Conservation (phyloP, 2,113 vertebrate species). For the Illadopsis cleaveri region DNA sequence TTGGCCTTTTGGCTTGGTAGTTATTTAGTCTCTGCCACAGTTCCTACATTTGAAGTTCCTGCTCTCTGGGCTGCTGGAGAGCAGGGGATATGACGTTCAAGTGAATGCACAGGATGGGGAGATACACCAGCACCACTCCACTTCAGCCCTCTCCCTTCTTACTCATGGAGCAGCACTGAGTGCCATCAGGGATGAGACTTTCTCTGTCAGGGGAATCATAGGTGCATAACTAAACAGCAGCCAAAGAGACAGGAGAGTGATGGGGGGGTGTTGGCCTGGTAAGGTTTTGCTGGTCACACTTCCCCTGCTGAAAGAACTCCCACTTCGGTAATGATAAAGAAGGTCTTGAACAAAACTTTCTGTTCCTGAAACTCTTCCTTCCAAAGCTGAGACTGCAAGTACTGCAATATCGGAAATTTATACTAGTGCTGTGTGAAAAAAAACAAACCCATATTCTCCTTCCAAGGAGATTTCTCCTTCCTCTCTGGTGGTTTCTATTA, state of each 20-base stretch:
- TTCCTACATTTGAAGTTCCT: neutral
- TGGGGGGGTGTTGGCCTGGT: neutral
- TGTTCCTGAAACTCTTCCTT: neutral
- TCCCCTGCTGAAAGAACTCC: neutral
- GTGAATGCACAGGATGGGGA: neutral
- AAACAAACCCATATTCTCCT: neutral
- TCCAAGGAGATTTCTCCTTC: neutral
- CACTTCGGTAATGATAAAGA: neutral
- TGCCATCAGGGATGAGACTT: neutral
- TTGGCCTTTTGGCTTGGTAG: neutral
- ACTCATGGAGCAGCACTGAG: neutral
- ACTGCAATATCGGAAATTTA: neutral
- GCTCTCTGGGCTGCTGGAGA: constrained; percentile 39
- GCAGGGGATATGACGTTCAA: neutral
- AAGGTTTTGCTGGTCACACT: neutral
- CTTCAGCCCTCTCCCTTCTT: constrained; percentile 56
- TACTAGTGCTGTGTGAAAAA: neutral
- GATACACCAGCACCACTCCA: neutral
- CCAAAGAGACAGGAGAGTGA: neutral
- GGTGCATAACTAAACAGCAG: neutral
- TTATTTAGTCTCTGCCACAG: neutral
- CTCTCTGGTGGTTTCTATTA: neutral
- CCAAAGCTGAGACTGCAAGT: neutral
- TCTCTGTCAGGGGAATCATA: neutral
- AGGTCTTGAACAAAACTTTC: neutral